A percentile compares a stretch with the other conserved stretches of the same genome.
Conservation (phyloP, 2,888 invertebrate genomes). For the Drosophila heteroneura region DNA sequence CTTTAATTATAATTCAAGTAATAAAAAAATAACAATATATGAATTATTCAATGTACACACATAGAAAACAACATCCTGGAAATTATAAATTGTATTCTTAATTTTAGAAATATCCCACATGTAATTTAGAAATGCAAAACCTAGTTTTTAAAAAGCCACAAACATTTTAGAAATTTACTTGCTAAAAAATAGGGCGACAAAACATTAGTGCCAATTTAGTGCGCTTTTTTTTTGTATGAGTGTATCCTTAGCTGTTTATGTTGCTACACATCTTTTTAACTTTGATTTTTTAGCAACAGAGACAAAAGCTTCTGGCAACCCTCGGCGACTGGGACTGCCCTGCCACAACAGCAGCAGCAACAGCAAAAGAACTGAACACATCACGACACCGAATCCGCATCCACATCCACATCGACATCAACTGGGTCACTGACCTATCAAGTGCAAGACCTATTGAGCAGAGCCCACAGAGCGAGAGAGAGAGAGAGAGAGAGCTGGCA, state of each 20-base stretch:
- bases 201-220: too few species aligned
- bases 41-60: neutral
- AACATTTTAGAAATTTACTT: neutral
- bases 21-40: neutral
- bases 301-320: conserved; percentile 52
- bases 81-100: too few species aligned
- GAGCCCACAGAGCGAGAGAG: neutral
- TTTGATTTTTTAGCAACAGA: conserved; percentile 41
- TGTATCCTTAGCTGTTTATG: neutral
- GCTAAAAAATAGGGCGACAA: neutral
- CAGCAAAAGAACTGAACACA: conserved; percentile 24
- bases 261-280: conserved; percentile 40
- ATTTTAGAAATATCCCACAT: neutral
- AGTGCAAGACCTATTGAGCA: conserved; percentile 83
- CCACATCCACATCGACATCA: conserved; percentile 39
- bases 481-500: conserved; percentile 22
- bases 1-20: neutral
- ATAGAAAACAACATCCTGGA: neutral
- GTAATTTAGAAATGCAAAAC: neutral
- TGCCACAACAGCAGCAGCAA: conserved; percentile 64
- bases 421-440: conserved; percentile 85
- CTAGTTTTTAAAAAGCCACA: neutral
- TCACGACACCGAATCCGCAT: conserved; percentile 23
- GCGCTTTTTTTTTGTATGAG: neutral
- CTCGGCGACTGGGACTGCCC: conserved; percentile 62